Conservation (phyloP, 2,888 invertebrate genomes). For the Euclidia mi region DNA sequence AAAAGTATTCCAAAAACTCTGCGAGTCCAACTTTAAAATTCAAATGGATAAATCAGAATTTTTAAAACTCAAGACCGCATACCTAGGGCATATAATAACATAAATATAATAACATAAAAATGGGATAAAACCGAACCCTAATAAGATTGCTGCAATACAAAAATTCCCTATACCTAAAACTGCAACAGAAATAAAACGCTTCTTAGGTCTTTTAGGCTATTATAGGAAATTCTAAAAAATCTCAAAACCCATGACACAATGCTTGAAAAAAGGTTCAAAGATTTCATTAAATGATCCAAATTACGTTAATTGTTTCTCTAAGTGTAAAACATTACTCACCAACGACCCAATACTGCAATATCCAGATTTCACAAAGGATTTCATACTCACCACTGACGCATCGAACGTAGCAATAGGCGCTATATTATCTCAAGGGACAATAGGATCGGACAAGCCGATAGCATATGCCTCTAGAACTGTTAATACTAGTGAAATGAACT, state of each 20-base stretch:
- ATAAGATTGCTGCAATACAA: conserved; percentile 10
- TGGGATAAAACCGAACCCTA: conserved; percentile 13
- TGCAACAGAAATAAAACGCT: conserved; percentile 1
- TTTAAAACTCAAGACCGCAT: conserved; percentile 17
- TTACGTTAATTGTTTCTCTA: background rate
- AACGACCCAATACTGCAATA: background rate
- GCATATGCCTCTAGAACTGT: background rate
- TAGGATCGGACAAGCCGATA: background rate
- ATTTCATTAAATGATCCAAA: background rate
- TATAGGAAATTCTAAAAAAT: conserved; percentile 9
- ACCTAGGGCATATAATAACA: conserved; percentile 14
- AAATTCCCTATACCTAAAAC: conserved; percentile 11
- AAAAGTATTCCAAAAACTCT: conserved; percentile 12
- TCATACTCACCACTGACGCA: background rate
- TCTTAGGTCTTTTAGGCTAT: conserved; percentile 9
- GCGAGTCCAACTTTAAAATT: conserved; percentile 18
- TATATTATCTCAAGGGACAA: background rate
- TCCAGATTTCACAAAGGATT: background rate
- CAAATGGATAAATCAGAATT: conserved; percentile 19
- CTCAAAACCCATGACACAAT: background rate
- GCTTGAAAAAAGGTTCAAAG: background rate
- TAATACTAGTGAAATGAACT: too few relatives aligned
- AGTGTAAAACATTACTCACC: background rate
- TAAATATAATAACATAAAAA: too few relatives aligned
- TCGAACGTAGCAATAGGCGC: background rate